Evolutionary conservation across 2,113 vertebrate species (phyloP).

Genomic region (Gasterosteus nipponicus): DNA sequence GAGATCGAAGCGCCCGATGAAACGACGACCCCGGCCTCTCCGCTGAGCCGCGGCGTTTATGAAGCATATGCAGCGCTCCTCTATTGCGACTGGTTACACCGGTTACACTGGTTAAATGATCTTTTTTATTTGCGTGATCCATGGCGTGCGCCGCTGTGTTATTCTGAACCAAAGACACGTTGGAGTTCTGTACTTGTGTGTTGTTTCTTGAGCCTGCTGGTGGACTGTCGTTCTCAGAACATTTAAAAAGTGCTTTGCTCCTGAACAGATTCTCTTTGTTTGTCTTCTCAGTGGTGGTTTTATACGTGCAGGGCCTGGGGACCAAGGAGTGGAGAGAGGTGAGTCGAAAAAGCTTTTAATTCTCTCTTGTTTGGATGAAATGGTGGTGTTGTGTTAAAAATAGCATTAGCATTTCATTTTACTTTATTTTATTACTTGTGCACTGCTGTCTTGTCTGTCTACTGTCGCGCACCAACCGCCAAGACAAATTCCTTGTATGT

Average conservation of each 20-base stretch:
- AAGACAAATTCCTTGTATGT: no score
- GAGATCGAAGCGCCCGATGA: no score
- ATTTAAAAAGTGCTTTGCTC: not conserved
- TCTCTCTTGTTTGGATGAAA: not conserved
- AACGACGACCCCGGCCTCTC: no score
- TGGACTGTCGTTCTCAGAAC: not conserved
- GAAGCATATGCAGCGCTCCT: no score
- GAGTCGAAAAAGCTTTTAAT: constrained; percentile 54
- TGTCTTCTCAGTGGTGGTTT: constrained; percentile 83
- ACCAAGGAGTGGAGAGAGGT: constrained; percentile 90
- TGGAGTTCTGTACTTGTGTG: not conserved
- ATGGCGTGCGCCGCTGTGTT: not conserved
- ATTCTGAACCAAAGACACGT: not conserved
- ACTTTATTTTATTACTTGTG: no score
- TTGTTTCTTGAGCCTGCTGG: not conserved
- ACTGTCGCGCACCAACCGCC: no score
- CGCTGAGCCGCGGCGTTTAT: no score
- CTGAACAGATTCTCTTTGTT: not conserved
- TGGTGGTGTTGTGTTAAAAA: not conserved
- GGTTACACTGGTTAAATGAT: no score
- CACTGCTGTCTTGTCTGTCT: no score
- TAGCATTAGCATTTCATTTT: no score
- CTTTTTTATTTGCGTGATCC: no score
- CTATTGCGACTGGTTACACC: no score
- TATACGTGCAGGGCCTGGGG: constrained; percentile 84